A percentile compares a stretch with the other conserved stretches of the same genome.
Evolutionary conservation across 2,113 vertebrate species (phyloP).

Genomic region (Ploceus nigricollis): DNA sequence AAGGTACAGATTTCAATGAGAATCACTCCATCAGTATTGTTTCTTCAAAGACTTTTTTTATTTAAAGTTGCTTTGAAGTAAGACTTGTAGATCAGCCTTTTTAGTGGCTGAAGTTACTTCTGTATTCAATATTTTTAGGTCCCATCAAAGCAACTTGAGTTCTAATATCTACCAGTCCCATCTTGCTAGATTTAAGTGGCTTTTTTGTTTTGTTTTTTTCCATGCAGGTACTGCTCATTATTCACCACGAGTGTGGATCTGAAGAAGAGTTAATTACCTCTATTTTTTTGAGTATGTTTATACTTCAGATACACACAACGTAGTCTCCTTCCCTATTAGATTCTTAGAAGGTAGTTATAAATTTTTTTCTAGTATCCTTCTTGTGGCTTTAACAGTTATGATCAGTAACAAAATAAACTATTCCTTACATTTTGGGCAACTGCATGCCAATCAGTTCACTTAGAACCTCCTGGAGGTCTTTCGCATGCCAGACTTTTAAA

Average conservation of each 20-base stretch:
- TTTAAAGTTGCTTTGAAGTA: slow-evolving; percentile 65
- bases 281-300: slow-evolving; percentile 85
- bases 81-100: slow-evolving; percentile 59
- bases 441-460: slow-evolving; percentile 81
- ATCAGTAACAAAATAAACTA: slow-evolving; percentile 69
- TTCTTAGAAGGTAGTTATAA: slow-evolving; percentile 84
- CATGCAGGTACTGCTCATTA: slow-evolving; percentile 86
- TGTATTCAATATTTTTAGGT: slow-evolving; percentile 65
- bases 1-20: slow-evolving; percentile 37
- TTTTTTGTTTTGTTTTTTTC: slow-evolving; percentile 82
- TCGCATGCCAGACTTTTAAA: slow-evolving; percentile 75
- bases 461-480: slow-evolving; percentile 81
- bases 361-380: slow-evolving; percentile 80
- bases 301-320: slow-evolving; percentile 85
- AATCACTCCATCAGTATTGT: slow-evolving; percentile 40
- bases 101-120: slow-evolving; percentile 63
- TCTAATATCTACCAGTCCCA: slow-evolving; percentile 78
- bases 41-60: slow-evolving; percentile 67
- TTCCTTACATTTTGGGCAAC: slow-evolving; percentile 74
- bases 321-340: slow-evolving; percentile 82
- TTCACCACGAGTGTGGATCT: slow-evolving; percentile 85
- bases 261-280: slow-evolving; percentile 85
- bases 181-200: slow-evolving; percentile 84
- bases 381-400: slow-evolving; percentile 79
- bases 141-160: slow-evolving; percentile 74